phyloP scores from a whole-genome alignment of 2,888 invertebrate species.

The Caenorhabditis imperialis region DNA sequence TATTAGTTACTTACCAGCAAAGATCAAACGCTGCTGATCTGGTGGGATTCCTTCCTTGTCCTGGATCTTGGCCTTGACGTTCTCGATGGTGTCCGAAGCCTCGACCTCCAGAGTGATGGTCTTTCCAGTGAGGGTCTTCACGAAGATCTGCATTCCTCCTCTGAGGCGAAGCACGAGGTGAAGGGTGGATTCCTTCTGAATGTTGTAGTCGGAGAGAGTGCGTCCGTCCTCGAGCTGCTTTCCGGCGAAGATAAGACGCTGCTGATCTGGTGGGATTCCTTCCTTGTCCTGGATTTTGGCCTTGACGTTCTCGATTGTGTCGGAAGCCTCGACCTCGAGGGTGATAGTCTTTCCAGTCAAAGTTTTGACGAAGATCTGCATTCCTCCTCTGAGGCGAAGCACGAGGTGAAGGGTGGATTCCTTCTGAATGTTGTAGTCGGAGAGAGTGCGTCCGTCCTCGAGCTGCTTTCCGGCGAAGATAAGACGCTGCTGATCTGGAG shows the following conservation, averaged over 20 bases:
- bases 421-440: slow-evolving; percentile 72
- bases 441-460: slow-evolving; percentile 67
- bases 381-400: slow-evolving; percentile 58
- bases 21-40: slow-evolving; percentile 64
- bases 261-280: slow-evolving; percentile 65
- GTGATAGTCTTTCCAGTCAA: slow-evolving; percentile 85
- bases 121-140: slow-evolving; percentile 89
- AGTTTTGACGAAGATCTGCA: too few relatives aligned
- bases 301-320: slow-evolving; percentile 64
- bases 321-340: slow-evolving; percentile 54
- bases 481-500: too few relatives aligned
- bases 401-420: slow-evolving; percentile 69
- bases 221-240: slow-evolving; percentile 69
- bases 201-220: slow-evolving; percentile 68
- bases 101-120: slow-evolving; percentile 82
- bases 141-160: slow-evolving; percentile 91
- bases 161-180: slow-evolving; percentile 66
- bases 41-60: slow-evolving; percentile 67
- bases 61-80: slow-evolving; percentile 67
- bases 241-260: slow-evolving; percentile 64
- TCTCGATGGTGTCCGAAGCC: slow-evolving; percentile 65
- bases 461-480: slow-evolving; percentile 85
- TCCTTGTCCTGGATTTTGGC: slow-evolving; percentile 65
- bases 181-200: slow-evolving; percentile 71
- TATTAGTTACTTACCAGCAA: too few relatives aligned